These are phyloP conservation scores for Dione juno DNA, from an alignment of 2,888 invertebrate genomes.

Conservation along the genomic window DNA sequence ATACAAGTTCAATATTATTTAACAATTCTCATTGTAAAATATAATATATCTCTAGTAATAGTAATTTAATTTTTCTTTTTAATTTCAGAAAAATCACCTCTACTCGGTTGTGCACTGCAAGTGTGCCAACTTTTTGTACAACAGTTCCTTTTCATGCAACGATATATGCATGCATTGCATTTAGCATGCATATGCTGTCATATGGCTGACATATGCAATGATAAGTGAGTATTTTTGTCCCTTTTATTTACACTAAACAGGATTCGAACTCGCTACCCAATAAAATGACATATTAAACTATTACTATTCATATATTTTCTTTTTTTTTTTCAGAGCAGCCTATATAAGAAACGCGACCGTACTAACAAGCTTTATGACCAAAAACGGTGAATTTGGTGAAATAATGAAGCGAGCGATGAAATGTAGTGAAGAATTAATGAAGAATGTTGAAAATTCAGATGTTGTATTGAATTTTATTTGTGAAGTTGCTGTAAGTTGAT, in stretches of 20 bases:
- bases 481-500: conserved; percentile 61
- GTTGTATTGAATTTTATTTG: conserved; percentile 55
- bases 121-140: conserved; percentile 57
- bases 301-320: neutral
- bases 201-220: conserved; percentile 52
- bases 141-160: conserved; percentile 54
- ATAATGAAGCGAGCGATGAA: conserved; percentile 40
- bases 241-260: neutral
- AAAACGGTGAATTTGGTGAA: conserved; percentile 31
- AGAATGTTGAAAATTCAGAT: conserved; percentile 40
- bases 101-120: conserved; percentile 47
- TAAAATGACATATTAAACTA: neutral
- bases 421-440: conserved; percentile 38
- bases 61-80: neutral
- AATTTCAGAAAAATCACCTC: conserved; percentile 37
- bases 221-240: conserved; percentile 54
- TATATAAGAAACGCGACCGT: conserved; percentile 55
- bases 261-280: neutral
- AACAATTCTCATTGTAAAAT: too few species aligned
- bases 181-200: conserved; percentile 59
- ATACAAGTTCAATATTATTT: too few species aligned
- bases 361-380: conserved; percentile 39
- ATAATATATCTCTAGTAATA: too few species aligned
- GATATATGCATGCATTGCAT: conserved; percentile 55
- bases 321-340: conserved; percentile 51